Base-by-base conservation (phyloP, 2,888 invertebrate genomes). In the Rhagonycha fulva region DNA sequence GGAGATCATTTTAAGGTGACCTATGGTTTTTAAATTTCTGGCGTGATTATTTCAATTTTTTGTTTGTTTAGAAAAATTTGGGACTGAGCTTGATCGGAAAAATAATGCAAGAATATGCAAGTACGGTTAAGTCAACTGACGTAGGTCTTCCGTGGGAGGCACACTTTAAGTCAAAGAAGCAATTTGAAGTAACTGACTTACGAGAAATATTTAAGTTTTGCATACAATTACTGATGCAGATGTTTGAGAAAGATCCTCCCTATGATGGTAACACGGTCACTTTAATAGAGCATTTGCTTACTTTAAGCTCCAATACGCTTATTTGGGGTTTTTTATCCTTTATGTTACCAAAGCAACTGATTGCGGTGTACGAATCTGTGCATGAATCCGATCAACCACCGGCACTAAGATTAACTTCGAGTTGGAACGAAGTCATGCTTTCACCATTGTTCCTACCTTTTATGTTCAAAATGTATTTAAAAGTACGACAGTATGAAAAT, bases 91-190 rank as follows among this genome's bases (percentile, higher is more conserved):
- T 97, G 71, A 92, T 98, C 83, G 90, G 93, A 74, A 93, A 95
- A 10, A 89, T 98, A 68, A 93, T 97, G 90, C 95, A 95, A 89
- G 97, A 97, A 87, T 97, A 96, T 89, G 94, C 95, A 9, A 94
- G 92, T 30, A 95, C 96, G 4, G 93, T 94, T 0, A 94, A 95
- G 84, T 95, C 96, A 1, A 93, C 96, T 32, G 96, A 96, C 87
- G 94, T 96, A 11, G 96, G 96, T 7, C 89, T 97, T 69, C 93
- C 96, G 63, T 97, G 95, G 95, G 96, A 96, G 87, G 92, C 94
- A 47, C 97, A 98, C 87, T 93, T 94, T 83, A 91, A 92, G 84
- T 93, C 95, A 30, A 97, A 97, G 87, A 93, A 93, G 83, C 92
- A 93, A 62, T 97, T 98, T 89, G 96, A 97, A 90, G 91, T 90